Evolutionary conservation across 1,140 invertebrate species (phyloP), one percentile per base, ranked within the genome.

Genomic region (Acromyrmex heyeri): DNA sequence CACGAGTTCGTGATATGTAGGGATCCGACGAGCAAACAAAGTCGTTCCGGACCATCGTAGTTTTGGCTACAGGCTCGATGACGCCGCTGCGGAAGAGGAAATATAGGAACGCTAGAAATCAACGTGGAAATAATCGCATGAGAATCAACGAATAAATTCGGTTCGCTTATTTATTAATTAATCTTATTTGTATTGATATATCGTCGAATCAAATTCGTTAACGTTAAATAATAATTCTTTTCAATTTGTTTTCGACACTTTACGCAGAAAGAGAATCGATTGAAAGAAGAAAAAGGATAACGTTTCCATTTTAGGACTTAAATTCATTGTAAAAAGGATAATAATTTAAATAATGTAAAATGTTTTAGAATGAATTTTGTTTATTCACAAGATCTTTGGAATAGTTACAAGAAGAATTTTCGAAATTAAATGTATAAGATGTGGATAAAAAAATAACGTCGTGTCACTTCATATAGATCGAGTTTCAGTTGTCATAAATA

Each of bases 21-120:
- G 12, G 79, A 75, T n/a, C 57, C 69, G 79, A 73, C 59, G 55
- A 83, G 79, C 79, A 83, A 83, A 83, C 79, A 83, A 83, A 83
- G 79, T 83, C 79, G 79, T 83, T 75, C 16, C 24, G 55, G 12
- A 27, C 55, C 44, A 75, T 75, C 57, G 24, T 62, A 24, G 50
- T 75, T 83, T 75, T 12, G 67, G 67, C 24, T 81, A 70, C 78
- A 57, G 27, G 79, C 55, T 34, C 55, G 10, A 73, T 75, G 69
- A 73, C 69, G 55, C 27, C 12, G 65, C 27, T 27, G 24, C 24
- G 7, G 48, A 73, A 72, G 67, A 61, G 67, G 48, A 73, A 73
- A 72, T 79, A 67, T 24, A 18, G 16, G 18, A n/a, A 62, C 5
- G 30, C 4, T 21, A 24, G 27, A 38, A 69, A 30, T 53, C 79